phyloP scores from a whole-genome alignment of 2,113 vertebrate genomes.

The Delphinus delphis region DNA sequence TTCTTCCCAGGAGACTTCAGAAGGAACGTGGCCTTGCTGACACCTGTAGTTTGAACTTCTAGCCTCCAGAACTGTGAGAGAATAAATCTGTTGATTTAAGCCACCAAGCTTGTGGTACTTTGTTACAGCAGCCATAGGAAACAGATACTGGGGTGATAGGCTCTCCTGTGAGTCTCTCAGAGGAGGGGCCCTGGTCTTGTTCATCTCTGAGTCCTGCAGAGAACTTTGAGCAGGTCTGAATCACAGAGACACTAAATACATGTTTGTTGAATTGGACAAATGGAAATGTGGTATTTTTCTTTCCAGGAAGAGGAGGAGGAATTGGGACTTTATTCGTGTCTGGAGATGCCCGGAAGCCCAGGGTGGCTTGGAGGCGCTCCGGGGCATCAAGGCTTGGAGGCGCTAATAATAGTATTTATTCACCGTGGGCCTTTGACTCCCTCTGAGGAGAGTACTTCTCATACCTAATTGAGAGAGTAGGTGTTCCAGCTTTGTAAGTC shows the following conservation, averaged over 20 bases:
- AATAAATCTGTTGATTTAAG: background rate
- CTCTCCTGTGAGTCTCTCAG: background rate
- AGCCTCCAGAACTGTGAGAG: background rate
- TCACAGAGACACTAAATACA: background rate
- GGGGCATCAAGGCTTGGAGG: background rate
- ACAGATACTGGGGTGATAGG: accelerated
- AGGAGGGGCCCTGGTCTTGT: background rate
- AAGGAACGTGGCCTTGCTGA: background rate
- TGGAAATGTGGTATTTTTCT: slow-evolving; percentile 5
- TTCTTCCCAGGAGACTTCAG: background rate
- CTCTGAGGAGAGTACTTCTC: background rate
- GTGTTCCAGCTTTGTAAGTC: slow-evolving; percentile 50
- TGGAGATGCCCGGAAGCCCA: background rate
- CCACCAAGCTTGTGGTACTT: background rate
- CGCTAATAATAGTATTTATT: slow-evolving; percentile 18
- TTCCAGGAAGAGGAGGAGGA: background rate
- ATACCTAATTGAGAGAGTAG: background rate
- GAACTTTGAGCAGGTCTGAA: background rate
- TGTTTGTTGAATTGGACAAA: background rate
- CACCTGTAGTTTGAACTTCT: background rate
- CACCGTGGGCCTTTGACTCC: background rate
- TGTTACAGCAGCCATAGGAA: background rate
- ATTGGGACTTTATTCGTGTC: background rate
- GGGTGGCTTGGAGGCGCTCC: background rate
- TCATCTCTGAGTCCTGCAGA: background rate